Evolutionary conservation across 2,797 vertebrate species (phyloP), one percentile per base, ranked within the genome.

Genomic region (Scomberomorus guttatus): DNA sequence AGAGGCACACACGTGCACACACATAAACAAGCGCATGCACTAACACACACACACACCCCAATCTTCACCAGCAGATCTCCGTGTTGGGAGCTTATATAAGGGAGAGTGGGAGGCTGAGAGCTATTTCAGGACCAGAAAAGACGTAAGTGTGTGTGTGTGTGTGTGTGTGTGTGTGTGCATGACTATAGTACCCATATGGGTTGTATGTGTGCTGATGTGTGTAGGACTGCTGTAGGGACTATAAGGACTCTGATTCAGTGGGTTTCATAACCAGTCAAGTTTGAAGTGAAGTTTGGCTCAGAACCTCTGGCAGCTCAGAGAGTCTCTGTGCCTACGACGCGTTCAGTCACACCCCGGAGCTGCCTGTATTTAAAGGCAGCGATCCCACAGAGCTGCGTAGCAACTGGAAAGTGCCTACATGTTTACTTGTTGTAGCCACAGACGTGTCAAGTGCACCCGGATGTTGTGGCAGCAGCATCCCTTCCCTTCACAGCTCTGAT

Each of bases 31-130:
- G 50, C 66, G 55, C 67, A 69, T 29, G 54, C 52, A 58, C 57
- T 8, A 48, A 60, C 64, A 71, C 55, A 50, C 44, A 52, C 65
- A 81, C 86, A 90, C 77, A 82, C 84, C 22, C 84, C 79, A 78
- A 79, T 88, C 87, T 88, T 88, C 60, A 92, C 34, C 88, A 90
- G 62, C 85, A 98, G 96, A 96, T 90, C 97, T 97, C 87, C 92
- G 97, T 92, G 97, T 97, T 93, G 85, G 85, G 80, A 94, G 89
- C 90, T 93, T 93, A 94, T 91, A 88, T 93, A 93, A 93, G 91
- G 82, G 80, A 80, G 91, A 92, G 93, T 94, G 88, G 91, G 92
- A 90, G 90, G 87, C 79, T 85, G 87, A 61, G 80, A 91, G 89
- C 92, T 94, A 89, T 94, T 93, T 92, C 89, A 89, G 87, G 92